Conservation (phyloP, 2,888 invertebrate species). For the Drosophila basisetae region DNA sequence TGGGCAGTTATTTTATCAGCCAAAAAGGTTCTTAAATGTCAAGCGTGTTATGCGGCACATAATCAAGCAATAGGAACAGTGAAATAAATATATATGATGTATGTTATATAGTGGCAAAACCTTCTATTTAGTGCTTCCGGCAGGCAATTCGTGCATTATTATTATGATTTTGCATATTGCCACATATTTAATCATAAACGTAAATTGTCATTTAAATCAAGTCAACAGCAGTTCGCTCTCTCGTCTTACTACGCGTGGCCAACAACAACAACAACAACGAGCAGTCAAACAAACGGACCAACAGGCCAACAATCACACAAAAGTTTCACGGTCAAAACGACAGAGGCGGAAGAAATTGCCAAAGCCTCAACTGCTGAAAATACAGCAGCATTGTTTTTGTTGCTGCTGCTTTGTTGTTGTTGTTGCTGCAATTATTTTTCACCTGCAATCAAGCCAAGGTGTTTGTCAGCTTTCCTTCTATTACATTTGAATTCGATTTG, state of each 20-base stretch:
- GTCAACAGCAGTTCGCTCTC: conserved; percentile 31
- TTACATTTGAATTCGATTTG: conserved; percentile 71
- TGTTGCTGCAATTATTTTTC: conserved; percentile 51
- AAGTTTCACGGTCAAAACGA: conserved; percentile 74
- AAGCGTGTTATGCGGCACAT: conserved; percentile 32
- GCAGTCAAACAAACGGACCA: conserved; percentile 40
- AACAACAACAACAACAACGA: conserved; percentile 19
- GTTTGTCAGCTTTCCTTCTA: conserved; percentile 67
- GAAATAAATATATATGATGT: conserved; percentile 20
- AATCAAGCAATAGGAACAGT: conserved; percentile 19
- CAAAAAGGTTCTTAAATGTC: conserved; percentile 56
- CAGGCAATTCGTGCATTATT: conserved; percentile 60
- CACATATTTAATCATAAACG: conserved; percentile 57
- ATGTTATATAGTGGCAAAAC: conserved; percentile 26
- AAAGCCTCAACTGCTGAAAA: conserved; percentile 46
- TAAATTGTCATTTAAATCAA: conserved; percentile 76
- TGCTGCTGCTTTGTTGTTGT: conserved; percentile 26
- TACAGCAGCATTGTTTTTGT: conserved; percentile 21
- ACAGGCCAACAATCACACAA: conserved; percentile 52
- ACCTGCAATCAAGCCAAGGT: conserved; percentile 72
- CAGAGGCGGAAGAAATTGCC: conserved; percentile 77
- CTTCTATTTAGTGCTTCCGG: conserved; percentile 67
- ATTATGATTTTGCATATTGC: conserved; percentile 64
- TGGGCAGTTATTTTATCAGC: not conserved
- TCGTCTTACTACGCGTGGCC: conserved; percentile 36